Evolutionary conservation across 2,113 vertebrate genomes (phyloP).

Genomic region (Pachyramphus minor): DNA sequence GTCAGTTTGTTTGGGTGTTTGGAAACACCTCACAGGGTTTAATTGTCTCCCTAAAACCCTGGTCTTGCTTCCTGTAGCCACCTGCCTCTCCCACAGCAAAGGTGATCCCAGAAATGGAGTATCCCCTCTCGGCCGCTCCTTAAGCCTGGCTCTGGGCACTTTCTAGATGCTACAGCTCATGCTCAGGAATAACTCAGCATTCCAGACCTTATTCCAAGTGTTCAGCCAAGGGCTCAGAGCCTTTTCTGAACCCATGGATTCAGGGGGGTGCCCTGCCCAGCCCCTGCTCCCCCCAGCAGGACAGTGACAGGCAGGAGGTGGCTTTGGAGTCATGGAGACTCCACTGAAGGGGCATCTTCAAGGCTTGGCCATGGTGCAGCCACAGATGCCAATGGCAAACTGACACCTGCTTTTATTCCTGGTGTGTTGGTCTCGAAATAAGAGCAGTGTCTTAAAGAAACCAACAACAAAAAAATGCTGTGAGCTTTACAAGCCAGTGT

Average conservation of each 20-base stretch:
- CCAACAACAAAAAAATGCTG: background rate
- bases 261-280: background rate
- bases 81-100: background rate
- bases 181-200: background rate
- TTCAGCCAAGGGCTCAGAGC: background rate
- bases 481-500: constrained; percentile 30
- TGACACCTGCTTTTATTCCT: background rate
- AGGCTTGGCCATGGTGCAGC: background rate
- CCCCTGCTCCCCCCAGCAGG: background rate
- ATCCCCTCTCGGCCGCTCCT: background rate
- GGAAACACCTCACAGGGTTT: background rate
- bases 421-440: background rate
- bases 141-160: background rate
- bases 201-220: background rate
- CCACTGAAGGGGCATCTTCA: background rate
- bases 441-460: background rate
- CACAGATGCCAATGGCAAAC: background rate
- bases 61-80: background rate
- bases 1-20: too few species aligned
- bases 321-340: fast-evolving
- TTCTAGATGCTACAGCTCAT: background rate
- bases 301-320: background rate
- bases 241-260: background rate
- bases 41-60: background rate
- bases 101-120: background rate